Base-by-base conservation (phyloP, 1,140 invertebrate species). In the Drosophila tani region DNA sequence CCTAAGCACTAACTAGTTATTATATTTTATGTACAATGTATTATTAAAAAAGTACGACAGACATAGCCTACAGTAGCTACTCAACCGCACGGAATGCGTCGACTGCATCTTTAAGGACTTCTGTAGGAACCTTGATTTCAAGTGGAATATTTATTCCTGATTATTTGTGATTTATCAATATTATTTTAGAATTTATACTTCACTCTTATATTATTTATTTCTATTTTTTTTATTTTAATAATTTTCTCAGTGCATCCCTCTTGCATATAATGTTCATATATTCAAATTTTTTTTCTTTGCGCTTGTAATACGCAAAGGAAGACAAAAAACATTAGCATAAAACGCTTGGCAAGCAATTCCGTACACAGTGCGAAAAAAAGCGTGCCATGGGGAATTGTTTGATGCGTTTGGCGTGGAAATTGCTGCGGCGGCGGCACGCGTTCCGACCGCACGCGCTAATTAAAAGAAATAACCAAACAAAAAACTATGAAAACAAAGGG, bases 381-480 rank as follows among this genome's bases (percentile, higher is more conserved):
- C 65, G 53, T 60, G 76, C 83, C 47, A 50, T 45, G 70, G 70
- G 60, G 64, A 66, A 83, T 35, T 71, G 64, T 63, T 67, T 24
- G 56, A 43, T 45, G 21, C 35, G 24, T 55, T 76, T 71, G 14
- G 55, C 8, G 45, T 24, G 59, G 38, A 71, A 67, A 24, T 15
- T 51, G 58, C 47, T 67, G 43, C 21, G 38, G 59, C 40, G 11
- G 73, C 47, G 59, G 68, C 58, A 74, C 38, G 64, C 64, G 57
- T 67, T 46, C 49, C 66, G 63, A 81, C 60, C 80, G 77, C 84
- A 81, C 60, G 68, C 83, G 84, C 84, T 83, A 88, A 87, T 87
- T 88, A 87, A 82, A 87, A 86, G 80, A 79, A 86, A 79, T 68
- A 87, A 75, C 51, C 62, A 87, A 76, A 68, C 57, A 58, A 59